Percentiles rank a stretch among this genome's conserved stretches.
Evolutionary conservation across 2,797 vertebrate genomes (phyloP).

Genomic region (Tenualosa ilisha): DNA sequence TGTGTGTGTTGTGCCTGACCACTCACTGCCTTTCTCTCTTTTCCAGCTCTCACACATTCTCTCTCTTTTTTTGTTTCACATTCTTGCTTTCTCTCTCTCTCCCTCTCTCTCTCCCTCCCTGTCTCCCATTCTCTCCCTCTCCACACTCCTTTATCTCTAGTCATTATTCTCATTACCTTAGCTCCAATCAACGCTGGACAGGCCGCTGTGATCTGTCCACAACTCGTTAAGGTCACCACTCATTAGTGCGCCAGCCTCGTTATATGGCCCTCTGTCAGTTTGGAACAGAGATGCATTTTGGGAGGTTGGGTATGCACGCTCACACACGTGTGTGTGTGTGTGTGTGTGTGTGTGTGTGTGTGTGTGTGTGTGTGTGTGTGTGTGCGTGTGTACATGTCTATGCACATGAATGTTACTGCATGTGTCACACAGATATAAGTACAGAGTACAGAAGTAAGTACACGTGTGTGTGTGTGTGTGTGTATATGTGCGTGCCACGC

Average conservation of each 20-base stretch:
- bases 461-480: neutral
- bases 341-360: conserved; percentile 30
- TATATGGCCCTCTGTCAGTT: conserved; percentile 53
- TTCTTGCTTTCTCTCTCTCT: conserved; percentile 38
- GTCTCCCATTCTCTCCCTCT: conserved; percentile 52
- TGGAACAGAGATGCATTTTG: neutral
- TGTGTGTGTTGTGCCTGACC: neutral
- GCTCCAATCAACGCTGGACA: conserved; percentile 77
- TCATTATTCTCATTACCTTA: conserved; percentile 81
- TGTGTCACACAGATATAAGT: neutral
- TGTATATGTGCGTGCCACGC: neutral
- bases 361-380: conserved; percentile 9
- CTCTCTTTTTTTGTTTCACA: conserved; percentile 28
- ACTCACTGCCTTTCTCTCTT: neutral
- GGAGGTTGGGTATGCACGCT: conserved; percentile 22
- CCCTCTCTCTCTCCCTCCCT: conserved; percentile 46
- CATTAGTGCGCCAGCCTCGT: conserved; percentile 62
- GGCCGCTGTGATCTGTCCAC: conserved; percentile 78
- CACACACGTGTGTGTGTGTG: conserved; percentile 25
- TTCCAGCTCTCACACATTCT: conserved; percentile 19
- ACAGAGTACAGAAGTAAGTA: neutral
- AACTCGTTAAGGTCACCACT: conserved; percentile 74
- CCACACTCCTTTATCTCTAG: conserved; percentile 49
- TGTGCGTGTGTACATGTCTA: conserved; percentile 33
- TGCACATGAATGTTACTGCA: conserved; percentile 7